Evolutionary conservation across 2,888 invertebrate genomes (phyloP), one percentile per base, ranked within the genome.

Genomic region (Rugalucina vietnamica): DNA sequence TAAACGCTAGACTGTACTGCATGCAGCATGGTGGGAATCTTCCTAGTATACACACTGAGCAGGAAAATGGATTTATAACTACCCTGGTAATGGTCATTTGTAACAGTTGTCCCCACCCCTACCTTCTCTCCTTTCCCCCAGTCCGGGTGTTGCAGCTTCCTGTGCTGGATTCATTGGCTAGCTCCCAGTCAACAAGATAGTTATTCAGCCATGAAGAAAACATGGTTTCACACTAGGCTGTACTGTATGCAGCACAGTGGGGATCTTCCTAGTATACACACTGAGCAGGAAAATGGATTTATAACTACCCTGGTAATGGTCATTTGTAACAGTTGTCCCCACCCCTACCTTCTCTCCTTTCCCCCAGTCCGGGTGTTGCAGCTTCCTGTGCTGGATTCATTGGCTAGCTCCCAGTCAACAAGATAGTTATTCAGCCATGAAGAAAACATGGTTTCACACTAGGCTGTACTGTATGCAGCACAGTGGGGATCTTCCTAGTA

Each of bases 401-500:
- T n/a, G n/a, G n/a, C n/a, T n/a, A n/a, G n/a, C n/a, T n/a, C n/a
- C n/a, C n/a, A n/a, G n/a, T n/a, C n/a, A n/a, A n/a, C n/a, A n/a
- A 12, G 43, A 18, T n/a, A 12, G 43, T 43, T 43, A 18, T 18
- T 43, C 43, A 43, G 43, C 18, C 18, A 12, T n/a, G 10, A 76
- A 81, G 24, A 72, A 79, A 70, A 82, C 86, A 0, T 93, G 92
- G 91, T 90, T 86, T 75, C 83, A 88, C 21, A 90, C 92, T 0
- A 76, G 88, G 21, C 71, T 82, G 3, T 88, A 80, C 71, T 93
- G 93, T 73, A 81, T 79, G 37, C 32, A 76, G 18, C 77, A 88
- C 21, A 91, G 92, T 3, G 93, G 89, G 0, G 86, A 91, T 27
- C 84, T 93, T 37, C 91, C 88, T 75, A 92, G 93, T 76, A 86